Evolutionary conservation across 30 jellyfish, hydroid and myxozoan genomes (phyloP).

Genomic region (Aurelia sp.): DNA sequence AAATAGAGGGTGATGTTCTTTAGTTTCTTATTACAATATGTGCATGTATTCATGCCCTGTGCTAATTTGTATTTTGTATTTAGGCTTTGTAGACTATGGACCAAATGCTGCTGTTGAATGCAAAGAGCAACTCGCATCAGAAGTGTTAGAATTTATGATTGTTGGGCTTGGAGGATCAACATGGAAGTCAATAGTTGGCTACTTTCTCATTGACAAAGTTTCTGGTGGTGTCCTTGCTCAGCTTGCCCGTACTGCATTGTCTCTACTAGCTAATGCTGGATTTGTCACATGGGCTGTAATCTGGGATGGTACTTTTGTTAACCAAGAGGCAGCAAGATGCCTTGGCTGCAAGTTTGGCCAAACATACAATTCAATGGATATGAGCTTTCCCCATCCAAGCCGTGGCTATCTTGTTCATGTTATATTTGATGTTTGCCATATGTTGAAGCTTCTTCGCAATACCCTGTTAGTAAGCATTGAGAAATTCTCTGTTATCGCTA

Average conservation of each 20-base stretch:
- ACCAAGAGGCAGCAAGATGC: constrained; percentile 49
- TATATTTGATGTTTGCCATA: constrained; percentile 46
- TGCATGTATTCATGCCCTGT: background rate
- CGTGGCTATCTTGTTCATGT: constrained; percentile 30
- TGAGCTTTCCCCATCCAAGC: constrained; percentile 40
- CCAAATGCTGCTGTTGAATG: background rate
- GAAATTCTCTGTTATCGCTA: background rate
- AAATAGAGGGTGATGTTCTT: constrained; percentile 6
- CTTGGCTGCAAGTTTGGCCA: constrained; percentile 40
- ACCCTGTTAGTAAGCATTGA: constrained; percentile 11
- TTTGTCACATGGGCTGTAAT: constrained; percentile 31
- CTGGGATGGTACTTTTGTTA: constrained; percentile 49
- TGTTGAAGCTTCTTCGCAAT: constrained; percentile 34
- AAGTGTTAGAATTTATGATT: constrained; percentile 15
- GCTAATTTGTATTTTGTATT: background rate
- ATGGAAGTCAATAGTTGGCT: constrained; percentile 33
- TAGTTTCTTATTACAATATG: background rate
- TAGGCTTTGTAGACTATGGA: constrained; percentile 40
- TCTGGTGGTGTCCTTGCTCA: constrained; percentile 38
- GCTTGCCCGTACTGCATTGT: constrained; percentile 37
- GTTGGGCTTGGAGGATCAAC: constrained; percentile 17
- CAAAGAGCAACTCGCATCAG: constrained; percentile 33
- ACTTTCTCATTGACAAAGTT: constrained; percentile 5
- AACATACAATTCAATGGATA: constrained; percentile 1
- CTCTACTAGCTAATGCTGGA: constrained; percentile 49